Evolutionary conservation across 1,140 invertebrate genomes (phyloP), one percentile per base, ranked within the genome.

Genomic region (Stegodyphus dumicola): DNA sequence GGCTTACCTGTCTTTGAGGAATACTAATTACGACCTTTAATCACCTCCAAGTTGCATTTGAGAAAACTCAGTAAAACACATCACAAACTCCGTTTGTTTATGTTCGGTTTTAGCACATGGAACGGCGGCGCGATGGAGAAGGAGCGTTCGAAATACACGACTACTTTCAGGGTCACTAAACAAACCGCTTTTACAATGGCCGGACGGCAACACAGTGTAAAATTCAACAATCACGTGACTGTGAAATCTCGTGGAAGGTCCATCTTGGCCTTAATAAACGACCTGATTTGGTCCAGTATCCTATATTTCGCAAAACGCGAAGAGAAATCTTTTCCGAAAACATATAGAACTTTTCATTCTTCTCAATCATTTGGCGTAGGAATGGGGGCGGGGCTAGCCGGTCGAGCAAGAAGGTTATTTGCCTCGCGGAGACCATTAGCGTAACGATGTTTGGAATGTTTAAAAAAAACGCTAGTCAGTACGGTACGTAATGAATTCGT

Each of bases 341-440:
- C 60, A 18, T 18, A 77, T 52, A 48, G 64, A 77, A 10, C 18
- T 53, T 10, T 75, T 75, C 53, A 60, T 60, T 9, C 56, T 60
- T 11, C 4, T 60, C 15, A 9, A 15, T 60, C 9, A 9, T 15
- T 60, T 9, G 15, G 15, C 15, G 15, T 10, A 64, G n/a, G 54
- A 11, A 52, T 74, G 56, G 78, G 52, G 78, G 48, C 54, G 78
- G 78, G 78, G 33, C 54, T 11, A 81, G 69, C 52, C 78, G 69
- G 78, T 81, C 78, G 78, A 81, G 78, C 78, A 81, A 81, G 69
- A 73, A 81, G 78, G 78, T 81, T 81, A 70, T 81, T 81, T 73
- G 78, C 78, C 78, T 49, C 53, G 6, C 53, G 66, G 65, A 60
- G 69, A 60, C 67, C 69, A 60, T 71, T 51, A 81, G 78, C 69